Conservation (phyloP, 23 tunicate species). For the Ciona savignyi region DNA sequence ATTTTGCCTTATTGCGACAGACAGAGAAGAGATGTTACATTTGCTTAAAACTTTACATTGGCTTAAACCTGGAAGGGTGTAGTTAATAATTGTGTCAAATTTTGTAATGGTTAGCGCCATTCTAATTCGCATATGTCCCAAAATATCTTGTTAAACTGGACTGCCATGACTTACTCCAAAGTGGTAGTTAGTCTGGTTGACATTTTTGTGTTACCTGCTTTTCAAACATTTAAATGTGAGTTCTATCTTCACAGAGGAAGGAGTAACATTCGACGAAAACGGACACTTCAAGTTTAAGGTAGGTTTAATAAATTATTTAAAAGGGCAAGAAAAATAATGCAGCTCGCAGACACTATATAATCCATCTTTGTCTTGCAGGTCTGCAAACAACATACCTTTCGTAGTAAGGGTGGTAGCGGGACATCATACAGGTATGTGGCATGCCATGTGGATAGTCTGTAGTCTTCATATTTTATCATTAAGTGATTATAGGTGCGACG, state of each 20-base stretch:
- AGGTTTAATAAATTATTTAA: background rate
- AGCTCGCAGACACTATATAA: background rate
- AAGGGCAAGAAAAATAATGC: background rate
- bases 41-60: no score
- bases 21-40: no score
- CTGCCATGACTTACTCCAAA: no score
- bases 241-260: constrained; percentile 33
- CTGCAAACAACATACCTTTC: constrained; percentile 43
- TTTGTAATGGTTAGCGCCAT: no score
- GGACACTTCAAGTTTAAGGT: constrained; percentile 76
- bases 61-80: no score
- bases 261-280: constrained; percentile 34
- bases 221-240: no score
- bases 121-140: no score
- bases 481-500: constrained; percentile 51
- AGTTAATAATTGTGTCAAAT: no score
- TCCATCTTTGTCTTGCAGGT: constrained; percentile 18
- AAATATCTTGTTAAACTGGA: no score
- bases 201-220: no score
- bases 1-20: no score
- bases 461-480: background rate
- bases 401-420: constrained; percentile 32
- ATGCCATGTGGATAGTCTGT: background rate
- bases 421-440: constrained; percentile 45
- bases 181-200: no score